Conservation (phyloP, 2,797 vertebrate species). For the Esox masquinongy region DNA sequence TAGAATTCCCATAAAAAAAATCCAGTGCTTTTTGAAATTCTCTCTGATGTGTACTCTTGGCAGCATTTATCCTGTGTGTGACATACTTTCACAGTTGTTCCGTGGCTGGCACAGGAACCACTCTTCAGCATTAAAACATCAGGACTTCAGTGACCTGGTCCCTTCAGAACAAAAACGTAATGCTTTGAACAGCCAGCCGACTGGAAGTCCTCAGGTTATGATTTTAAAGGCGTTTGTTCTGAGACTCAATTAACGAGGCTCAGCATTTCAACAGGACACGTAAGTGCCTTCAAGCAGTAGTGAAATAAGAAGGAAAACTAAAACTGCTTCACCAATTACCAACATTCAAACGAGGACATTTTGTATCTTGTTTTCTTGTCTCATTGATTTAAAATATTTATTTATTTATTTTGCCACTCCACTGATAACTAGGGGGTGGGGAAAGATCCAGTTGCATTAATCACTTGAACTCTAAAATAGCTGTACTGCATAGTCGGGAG, state of each 20-base stretch:
- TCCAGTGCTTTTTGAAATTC: background rate
- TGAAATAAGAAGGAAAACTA: conserved; percentile 64
- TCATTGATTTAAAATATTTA: conserved; percentile 22
- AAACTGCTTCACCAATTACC: conserved; percentile 44
- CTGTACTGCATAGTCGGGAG: background rate
- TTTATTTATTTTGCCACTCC: conserved; percentile 24
- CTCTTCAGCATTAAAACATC: background rate
- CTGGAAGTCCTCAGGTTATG: conserved; percentile 62
- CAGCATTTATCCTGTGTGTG: background rate
- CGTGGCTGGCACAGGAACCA: background rate
- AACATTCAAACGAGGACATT: conserved; percentile 33
- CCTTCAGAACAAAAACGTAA: background rate
- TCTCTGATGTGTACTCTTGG: background rate
- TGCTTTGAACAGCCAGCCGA: conserved; percentile 52
- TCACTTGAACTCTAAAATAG: background rate
- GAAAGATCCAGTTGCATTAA: background rate
- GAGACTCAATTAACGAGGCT: conserved; percentile 70
- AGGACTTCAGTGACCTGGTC: conserved; percentile 4
- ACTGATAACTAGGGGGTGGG: conserved; percentile 22
- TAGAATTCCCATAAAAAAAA: background rate
- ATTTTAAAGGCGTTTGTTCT: conserved; percentile 57
- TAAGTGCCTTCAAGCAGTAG: conserved; percentile 59
- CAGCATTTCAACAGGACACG: conserved; percentile 41
- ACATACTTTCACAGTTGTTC: background rate
- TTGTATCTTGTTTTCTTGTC: conserved; percentile 15